Conservation (phyloP, 1,140 invertebrate species). For the Drosophila carrolli region DNA sequence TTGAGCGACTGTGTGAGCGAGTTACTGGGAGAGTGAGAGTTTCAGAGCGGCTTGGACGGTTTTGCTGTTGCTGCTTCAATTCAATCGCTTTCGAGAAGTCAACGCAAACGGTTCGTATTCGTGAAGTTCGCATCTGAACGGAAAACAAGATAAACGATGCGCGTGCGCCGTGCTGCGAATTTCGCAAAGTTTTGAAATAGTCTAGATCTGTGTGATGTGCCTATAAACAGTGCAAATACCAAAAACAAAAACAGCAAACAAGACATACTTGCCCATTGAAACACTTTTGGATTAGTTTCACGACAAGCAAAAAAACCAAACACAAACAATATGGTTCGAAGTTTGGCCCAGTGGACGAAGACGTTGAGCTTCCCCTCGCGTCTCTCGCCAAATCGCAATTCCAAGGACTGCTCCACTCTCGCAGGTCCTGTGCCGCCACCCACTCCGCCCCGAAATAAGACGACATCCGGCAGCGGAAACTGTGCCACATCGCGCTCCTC, state of each 20-base stretch:
- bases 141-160: slow-evolving; percentile 39
- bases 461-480: slow-evolving; percentile 51
- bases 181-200: slow-evolving; percentile 67
- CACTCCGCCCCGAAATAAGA: slow-evolving; percentile 86
- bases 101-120: slow-evolving; percentile 65
- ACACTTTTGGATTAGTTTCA: slow-evolving; percentile 73
- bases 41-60: slow-evolving; percentile 16
- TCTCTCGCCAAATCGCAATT: slow-evolving; percentile 90
- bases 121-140: slow-evolving; percentile 21
- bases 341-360: slow-evolving; percentile 94
- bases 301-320: slow-evolving; percentile 23
- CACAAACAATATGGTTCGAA: slow-evolving; percentile 89
- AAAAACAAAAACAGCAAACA: slow-evolving; percentile 13
- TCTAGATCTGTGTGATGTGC: slow-evolving; percentile 51
- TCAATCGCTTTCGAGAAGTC: slow-evolving; percentile 71
- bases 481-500: slow-evolving; percentile 83
- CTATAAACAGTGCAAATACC: slow-evolving; percentile 39
- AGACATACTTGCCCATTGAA: slow-evolving; percentile 46
- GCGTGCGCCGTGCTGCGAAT: slow-evolving; percentile 70
- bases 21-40: slow-evolving; percentile 7
- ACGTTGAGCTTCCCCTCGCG: slow-evolving; percentile 93
- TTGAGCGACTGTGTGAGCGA: neutral
- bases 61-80: slow-evolving; percentile 44
- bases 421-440: slow-evolving; percentile 85
- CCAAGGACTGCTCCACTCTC: slow-evolving; percentile 88